A percentile compares a stretch with the other conserved stretches of the same genome.
These are phyloP conservation scores for Ceratosolen solmsi DNA, from an alignment of 1,140 invertebrate species.

Conservation along the genomic window DNA sequence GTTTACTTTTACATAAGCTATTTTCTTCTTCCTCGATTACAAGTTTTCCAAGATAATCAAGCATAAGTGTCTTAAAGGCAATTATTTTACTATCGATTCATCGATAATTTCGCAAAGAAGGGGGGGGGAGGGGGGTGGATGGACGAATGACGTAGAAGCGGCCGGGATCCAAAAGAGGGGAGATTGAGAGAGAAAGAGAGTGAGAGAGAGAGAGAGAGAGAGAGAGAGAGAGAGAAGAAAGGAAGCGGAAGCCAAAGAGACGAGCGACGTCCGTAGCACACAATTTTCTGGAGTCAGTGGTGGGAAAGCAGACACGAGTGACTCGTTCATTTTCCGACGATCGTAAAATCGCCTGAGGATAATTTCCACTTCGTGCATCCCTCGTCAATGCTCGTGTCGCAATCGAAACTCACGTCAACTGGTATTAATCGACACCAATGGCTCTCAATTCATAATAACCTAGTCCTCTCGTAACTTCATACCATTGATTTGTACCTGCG, in stretches of 20 bases:
- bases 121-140: too few relatives aligned
- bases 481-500: not conserved
- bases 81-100: too few relatives aligned
- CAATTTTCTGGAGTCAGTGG: not conserved
- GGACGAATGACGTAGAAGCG: too few relatives aligned
- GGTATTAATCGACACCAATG: not conserved
- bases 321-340: not conserved
- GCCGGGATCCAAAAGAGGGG: too few relatives aligned
- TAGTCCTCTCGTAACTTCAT: not conserved
- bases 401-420: conserved; percentile 6
- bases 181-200: too few relatives aligned
- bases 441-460: not conserved
- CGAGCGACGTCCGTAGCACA: not conserved
- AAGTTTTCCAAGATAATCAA: too few relatives aligned
- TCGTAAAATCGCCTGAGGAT: not conserved
- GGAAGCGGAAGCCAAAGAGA: not conserved
- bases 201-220: too few relatives aligned
- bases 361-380: not conserved
- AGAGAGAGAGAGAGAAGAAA: not conserved
- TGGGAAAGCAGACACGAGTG: not conserved
- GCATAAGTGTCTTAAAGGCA: too few relatives aligned
- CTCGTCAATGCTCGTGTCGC: not conserved
- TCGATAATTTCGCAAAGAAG: too few relatives aligned
- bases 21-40: too few relatives aligned
- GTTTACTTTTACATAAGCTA: too few relatives aligned